Evolutionary conservation across 2,113 vertebrate species (phyloP).

Genomic region (Pseudopodoces humilis): DNA sequence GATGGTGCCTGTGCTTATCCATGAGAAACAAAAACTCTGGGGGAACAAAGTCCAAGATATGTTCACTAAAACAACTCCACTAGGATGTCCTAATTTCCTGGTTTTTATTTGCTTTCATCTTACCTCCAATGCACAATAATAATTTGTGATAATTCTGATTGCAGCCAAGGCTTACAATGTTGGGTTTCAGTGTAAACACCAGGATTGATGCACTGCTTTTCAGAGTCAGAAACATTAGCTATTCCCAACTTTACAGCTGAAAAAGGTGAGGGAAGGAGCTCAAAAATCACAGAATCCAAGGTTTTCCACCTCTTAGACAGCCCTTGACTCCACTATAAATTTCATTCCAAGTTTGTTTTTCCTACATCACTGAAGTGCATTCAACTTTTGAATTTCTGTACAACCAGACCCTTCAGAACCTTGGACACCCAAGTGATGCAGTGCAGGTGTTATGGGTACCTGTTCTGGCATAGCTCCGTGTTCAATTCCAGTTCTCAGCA

Average conservation of each 20-base stretch:
- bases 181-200: not conserved
- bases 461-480: conserved; percentile 99
- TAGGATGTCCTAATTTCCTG: not conserved
- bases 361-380: not conserved
- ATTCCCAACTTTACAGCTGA: not conserved
- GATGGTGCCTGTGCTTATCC: not conserved
- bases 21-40: not conserved
- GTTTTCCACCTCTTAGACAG: not conserved
- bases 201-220: not conserved
- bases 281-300: not conserved
- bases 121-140: not conserved
- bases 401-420: not conserved
- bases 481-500: conserved; percentile 96
- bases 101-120: not conserved
- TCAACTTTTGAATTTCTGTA: not conserved
- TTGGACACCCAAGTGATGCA: not conserved
- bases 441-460: conserved; percentile 64
- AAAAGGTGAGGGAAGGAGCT: not conserved
- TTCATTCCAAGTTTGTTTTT: not conserved
- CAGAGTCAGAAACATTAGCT: not conserved
- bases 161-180: not conserved
- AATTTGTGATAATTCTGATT: not conserved
- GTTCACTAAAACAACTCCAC: not conserved
- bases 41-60: not conserved
- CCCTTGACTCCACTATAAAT: not conserved